Evolutionary conservation across 2,888 invertebrate species (phyloP).

Genomic region (Aspidiotus destructor): DNA sequence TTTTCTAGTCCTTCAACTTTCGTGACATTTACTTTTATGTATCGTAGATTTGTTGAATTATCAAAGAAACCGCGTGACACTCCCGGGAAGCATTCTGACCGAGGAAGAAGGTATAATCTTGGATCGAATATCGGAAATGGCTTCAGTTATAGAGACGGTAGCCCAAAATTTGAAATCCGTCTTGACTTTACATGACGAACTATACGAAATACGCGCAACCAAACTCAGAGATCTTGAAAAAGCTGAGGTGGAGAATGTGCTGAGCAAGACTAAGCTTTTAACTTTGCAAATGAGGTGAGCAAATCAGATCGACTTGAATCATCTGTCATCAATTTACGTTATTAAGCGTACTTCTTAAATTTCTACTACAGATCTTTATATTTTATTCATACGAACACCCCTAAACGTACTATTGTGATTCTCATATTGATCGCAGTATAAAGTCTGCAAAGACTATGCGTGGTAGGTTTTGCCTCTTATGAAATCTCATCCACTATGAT

Average conservation of each 20-base stretch:
- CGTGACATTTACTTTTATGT: not conserved
- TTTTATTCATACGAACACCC: no score
- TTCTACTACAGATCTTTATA: no score
- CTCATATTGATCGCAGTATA: no score
- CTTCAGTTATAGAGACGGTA: not conserved
- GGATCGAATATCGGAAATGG: slow-evolving; percentile 5
- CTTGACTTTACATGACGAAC: slow-evolving; percentile 4
- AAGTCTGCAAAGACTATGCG: no score
- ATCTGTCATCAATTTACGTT: no score
- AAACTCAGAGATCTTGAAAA: slow-evolving; percentile 16
- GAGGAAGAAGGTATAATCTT: slow-evolving; percentile 13
- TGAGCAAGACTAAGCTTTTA: slow-evolving; percentile 7
- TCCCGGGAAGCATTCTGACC: slow-evolving; percentile 20
- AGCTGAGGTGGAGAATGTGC: slow-evolving; percentile 9
- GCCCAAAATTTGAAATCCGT: not conserved
- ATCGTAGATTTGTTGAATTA: slow-evolving; percentile 9
- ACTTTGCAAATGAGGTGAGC: slow-evolving; percentile 13
- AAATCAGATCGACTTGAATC: no score
- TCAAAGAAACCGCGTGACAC: not conserved
- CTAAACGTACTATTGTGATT: no score
- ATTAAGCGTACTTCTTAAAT: no score
- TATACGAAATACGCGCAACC: not conserved
- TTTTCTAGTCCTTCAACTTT: not conserved
- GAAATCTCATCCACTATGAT: no score
- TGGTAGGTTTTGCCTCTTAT: no score